Evolutionary conservation across 2,113 vertebrate genomes (phyloP), one percentile per base, ranked within the genome.

Genomic region (Bettongia penicillata): DNA sequence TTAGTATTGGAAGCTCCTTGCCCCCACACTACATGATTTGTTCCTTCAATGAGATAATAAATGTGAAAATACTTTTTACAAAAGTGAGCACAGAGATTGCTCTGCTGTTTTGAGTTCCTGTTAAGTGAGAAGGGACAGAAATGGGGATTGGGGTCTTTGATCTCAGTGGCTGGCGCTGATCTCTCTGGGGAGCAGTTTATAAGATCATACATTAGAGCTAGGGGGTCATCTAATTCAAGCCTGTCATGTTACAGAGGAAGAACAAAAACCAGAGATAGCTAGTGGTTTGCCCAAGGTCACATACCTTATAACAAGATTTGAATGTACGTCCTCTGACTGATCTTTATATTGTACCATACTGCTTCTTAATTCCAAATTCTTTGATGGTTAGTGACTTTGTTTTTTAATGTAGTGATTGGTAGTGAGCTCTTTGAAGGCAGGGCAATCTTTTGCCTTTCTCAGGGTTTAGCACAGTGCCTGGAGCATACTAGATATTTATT

Each of bases 1-100:
- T 47, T 43, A 91, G 53, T 9, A 22, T 26, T 89, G 84, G 57
- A 91, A 52, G 5, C 12, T 48, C 61, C 49, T 96, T 11, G 91
- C 91, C 51, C 95, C 92, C 37, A 89, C 90, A 91, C 89, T 52
- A 49, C 6, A 61, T 9, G 48, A 53, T 50, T 10, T 22, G 91
- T 93, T 94, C 94, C 61, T 96, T 52, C 91, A 91, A 90, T 93
- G 55, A 94, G 91, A 68, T 91, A 90, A 89, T 91, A 48, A n/a
- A 93, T 52, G 9, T 90, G 51, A 94, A 93, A 84, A 9, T n/a
- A 2, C 37, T 93, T 43, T 61, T 49, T 61, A 47, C 25, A 14
- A 25, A 16, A 47, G 16, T 14, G 68, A 77, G 37, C 68, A n/a
- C 37, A 77, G 68, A 22, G 37, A 43, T 77, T 43, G 16, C 22